phyloP scores from a whole-genome alignment of 2,113 vertebrate genomes.

The Otolemur garnettii region DNA sequence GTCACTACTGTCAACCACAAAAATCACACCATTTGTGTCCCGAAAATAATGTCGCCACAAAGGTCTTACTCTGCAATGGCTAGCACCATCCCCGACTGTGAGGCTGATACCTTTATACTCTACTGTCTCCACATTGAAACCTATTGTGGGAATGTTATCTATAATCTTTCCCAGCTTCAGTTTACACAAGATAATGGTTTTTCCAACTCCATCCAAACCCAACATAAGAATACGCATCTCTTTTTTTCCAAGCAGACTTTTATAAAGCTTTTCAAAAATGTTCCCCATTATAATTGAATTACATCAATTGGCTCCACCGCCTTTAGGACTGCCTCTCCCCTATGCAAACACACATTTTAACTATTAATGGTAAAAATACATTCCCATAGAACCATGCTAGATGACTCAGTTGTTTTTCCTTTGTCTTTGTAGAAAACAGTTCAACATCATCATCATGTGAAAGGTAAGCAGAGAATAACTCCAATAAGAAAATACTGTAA shows the following conservation, averaged over 20 bases:
- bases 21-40: constrained; percentile 87
- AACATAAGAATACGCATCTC: constrained; percentile 95
- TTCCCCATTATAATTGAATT: constrained; percentile 89
- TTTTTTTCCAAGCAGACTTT: constrained; percentile 91
- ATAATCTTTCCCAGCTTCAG: constrained; percentile 94
- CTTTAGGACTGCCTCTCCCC: no score
- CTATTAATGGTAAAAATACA: background rate
- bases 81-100: no score
- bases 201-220: constrained; percentile 93
- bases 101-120: no score
- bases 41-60: no score
- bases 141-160: constrained; percentile 93
- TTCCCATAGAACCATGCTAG: background rate
- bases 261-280: constrained; percentile 89
- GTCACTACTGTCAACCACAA: constrained; percentile 93
- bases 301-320: no score
- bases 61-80: no score
- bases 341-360: background rate
- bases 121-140: constrained; percentile 73
- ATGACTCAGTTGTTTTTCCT: background rate
- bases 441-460: background rate
- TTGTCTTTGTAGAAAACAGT: constrained; percentile 13
- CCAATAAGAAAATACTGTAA: constrained; percentile 3
- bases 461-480: constrained; percentile 13
- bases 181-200: constrained; percentile 95